Conservation (phyloP, 2,797 vertebrate species). For the Ctenochaetus hawaiiensis region DNA sequence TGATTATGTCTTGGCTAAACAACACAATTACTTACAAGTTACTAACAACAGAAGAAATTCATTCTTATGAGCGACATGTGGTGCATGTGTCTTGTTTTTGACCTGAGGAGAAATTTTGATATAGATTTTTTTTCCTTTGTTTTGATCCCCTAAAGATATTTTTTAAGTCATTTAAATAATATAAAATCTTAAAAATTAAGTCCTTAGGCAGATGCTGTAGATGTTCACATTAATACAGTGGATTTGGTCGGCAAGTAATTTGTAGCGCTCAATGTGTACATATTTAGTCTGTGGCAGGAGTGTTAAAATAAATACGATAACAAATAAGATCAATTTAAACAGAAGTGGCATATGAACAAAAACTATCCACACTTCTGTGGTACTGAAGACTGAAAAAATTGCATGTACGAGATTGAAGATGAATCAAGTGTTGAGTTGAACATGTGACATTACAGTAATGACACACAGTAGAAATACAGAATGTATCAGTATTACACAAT, state of each 20-base stretch:
- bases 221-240: background rate
- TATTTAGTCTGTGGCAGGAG: background rate
- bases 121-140: background rate
- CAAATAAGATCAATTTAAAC: background rate
- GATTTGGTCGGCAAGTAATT: constrained; percentile 11
- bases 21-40: constrained; percentile 21
- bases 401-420: background rate
- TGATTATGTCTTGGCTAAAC: constrained; percentile 15
- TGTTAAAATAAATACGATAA: no score
- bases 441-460: background rate
- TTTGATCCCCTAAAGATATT: no score
- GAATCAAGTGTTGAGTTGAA: background rate
- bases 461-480: background rate
- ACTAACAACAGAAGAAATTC: background rate
- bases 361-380: background rate
- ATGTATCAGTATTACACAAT: background rate
- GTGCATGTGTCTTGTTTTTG: background rate
- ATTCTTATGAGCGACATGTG: background rate
- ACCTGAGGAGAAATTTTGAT: background rate
- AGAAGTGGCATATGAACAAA: constrained; percentile 2
- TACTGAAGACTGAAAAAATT: background rate
- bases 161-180: no score
- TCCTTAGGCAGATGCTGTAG: background rate
- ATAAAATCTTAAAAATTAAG: background rate
- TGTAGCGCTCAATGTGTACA: background rate